Evolutionary conservation across 2,888 invertebrate genomes (phyloP).

Genomic region (Calameuta pallipes): DNA sequence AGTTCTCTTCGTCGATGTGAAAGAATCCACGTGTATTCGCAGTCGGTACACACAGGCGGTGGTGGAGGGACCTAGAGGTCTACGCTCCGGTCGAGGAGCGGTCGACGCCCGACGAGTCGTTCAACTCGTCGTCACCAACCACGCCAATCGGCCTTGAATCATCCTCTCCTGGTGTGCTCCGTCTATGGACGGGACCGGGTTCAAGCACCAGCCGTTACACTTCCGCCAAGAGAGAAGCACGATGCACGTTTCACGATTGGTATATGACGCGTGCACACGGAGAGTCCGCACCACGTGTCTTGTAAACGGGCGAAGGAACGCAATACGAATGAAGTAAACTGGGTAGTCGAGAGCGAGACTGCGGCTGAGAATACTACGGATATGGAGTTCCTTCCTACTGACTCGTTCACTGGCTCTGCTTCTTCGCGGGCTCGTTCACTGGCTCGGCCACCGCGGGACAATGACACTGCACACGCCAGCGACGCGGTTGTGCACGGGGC

Average conservation of each 20-base stretch:
- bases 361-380: not conserved
- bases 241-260: conserved; percentile 9
- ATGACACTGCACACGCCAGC: conserved; percentile 1
- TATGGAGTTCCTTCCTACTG: not conserved
- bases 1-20: not conserved
- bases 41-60: not conserved
- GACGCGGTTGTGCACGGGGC: not conserved
- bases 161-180: conserved; percentile 37
- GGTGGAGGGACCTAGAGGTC: conserved; percentile 1
- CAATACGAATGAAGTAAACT: not conserved
- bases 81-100: conserved; percentile 33
- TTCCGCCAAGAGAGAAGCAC: conserved; percentile 35
- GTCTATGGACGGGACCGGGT: conserved; percentile 29
- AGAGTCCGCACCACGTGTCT: conserved; percentile 20
- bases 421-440: not conserved
- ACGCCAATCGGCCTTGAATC: conserved; percentile 55
- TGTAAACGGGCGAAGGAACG: conserved; percentile 13
- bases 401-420: not conserved
- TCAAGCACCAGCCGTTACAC: conserved; percentile 43
- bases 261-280: not conserved
- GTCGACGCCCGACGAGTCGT: conserved; percentile 64
- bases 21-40: not conserved
- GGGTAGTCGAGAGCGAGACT: not conserved
- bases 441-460: conserved; percentile 6
- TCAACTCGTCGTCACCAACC: conserved; percentile 56